Conservation (phyloP, 2,888 invertebrate genomes). For the Aporophyla nigra region DNA sequence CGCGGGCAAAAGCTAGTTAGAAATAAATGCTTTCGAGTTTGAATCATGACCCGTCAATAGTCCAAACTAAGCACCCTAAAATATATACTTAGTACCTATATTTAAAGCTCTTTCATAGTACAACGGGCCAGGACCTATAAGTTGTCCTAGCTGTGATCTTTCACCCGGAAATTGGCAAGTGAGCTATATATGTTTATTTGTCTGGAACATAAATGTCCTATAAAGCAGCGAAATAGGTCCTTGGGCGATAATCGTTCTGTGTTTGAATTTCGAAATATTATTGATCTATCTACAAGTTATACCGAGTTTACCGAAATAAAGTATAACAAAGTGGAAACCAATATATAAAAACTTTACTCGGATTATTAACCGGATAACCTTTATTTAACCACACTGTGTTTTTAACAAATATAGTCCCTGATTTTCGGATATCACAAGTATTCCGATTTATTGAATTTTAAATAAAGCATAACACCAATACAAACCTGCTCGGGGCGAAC, state of each 20-base stretch:
- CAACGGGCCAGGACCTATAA: neutral
- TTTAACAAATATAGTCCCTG: neutral
- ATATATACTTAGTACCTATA: constrained; percentile 1
- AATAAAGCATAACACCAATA: constrained; percentile 18
- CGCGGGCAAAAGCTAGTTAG: too few species aligned
- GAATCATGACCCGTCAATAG: neutral
- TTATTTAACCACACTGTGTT: neutral
- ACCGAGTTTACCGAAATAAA: neutral
- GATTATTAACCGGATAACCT: constrained; percentile 5
- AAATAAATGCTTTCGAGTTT: too few species aligned
- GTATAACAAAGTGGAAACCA: neutral
- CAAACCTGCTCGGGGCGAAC: neutral
- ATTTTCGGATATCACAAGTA: neutral
- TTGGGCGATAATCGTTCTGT: constrained; percentile 2
- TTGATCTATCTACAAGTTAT: neutral
- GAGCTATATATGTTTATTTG: constrained; percentile 31
- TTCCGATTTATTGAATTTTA: constrained; percentile 12
- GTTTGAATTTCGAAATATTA: constrained; percentile 11
- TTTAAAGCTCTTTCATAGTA: neutral
- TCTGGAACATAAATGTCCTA: constrained; percentile 13
- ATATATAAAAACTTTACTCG: neutral
- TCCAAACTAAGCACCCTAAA: neutral
- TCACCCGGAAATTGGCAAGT: constrained; percentile 50
- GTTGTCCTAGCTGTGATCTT: constrained; percentile 48
- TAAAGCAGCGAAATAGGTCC: constrained; percentile 6